phyloP scores from a whole-genome alignment of 2,797 vertebrate species.

The Typhlichthys eigenmanni region DNA sequence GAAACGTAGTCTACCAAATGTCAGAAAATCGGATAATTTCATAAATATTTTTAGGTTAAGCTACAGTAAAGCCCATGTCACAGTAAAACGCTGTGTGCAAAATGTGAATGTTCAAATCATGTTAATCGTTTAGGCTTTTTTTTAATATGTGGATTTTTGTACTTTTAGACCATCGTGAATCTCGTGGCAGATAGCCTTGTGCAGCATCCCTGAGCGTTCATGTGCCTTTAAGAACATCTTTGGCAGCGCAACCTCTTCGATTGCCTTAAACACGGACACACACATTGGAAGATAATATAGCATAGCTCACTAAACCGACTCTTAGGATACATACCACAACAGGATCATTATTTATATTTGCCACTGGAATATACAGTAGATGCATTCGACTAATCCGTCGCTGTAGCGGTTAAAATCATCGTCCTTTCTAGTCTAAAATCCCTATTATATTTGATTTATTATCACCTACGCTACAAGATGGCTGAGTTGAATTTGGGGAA shows the following conservation, averaged over 20 bases:
- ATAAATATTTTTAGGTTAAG: no score
- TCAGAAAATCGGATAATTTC: no score
- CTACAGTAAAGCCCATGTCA: no score
- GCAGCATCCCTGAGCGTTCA: constrained; percentile 35
- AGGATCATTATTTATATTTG: constrained; percentile 19
- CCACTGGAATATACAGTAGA: constrained; percentile 43
- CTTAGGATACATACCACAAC: constrained; percentile 5
- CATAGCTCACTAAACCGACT: constrained; percentile 25
- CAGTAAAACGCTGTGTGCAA: no score
- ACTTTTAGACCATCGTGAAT: background rate
- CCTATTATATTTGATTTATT: constrained; percentile 31
- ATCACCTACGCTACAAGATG: constrained; percentile 81
- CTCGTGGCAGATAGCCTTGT: background rate
- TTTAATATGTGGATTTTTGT: background rate
- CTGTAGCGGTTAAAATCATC: constrained; percentile 60
- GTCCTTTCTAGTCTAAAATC: constrained; percentile 35
- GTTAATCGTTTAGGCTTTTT: no score
- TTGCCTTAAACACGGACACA: constrained; percentile 58
- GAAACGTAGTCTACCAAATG: no score
- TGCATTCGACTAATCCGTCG: constrained; percentile 48
- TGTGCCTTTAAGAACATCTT: constrained; percentile 72
- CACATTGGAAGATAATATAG: constrained; percentile 46
- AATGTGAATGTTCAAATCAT: no score
- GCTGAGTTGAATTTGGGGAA: constrained; percentile 97
- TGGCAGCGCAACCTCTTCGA: constrained; percentile 63